Conservation (phyloP, 2,113 vertebrate genomes). For the Planiliza haematocheilus region DNA sequence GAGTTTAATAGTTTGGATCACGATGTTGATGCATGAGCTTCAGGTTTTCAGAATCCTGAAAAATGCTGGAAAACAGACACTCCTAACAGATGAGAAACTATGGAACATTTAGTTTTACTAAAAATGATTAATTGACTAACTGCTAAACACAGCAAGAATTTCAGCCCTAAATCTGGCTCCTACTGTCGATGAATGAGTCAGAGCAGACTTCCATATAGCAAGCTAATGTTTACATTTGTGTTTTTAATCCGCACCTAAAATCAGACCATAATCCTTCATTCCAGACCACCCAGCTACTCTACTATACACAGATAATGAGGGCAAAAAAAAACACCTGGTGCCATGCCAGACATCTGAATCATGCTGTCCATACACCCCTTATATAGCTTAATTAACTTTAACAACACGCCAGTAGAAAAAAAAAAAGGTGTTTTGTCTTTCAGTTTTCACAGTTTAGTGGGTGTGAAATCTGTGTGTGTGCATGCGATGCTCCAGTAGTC, state of each 20-base stretch:
- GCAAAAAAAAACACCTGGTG: not conserved
- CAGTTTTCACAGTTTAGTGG: conserved; percentile 12
- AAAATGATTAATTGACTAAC: not conserved
- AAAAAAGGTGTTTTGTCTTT: conserved; percentile 17
- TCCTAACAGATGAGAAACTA: not conserved
- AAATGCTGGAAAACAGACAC: not conserved
- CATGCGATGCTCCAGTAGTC: not conserved
- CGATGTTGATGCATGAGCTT: too few relatives aligned
- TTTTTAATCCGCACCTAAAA: not conserved
- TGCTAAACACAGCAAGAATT: too few relatives aligned
- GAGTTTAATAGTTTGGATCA: too few relatives aligned
- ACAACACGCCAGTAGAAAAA: not conserved
- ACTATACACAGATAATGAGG: not conserved
- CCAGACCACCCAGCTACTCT: not conserved
- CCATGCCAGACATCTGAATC: not conserved
- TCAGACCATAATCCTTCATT: not conserved
- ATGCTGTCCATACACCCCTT: not conserved
- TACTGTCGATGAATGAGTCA: too few relatives aligned
- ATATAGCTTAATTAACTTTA: conserved; percentile 22
- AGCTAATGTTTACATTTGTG: not conserved
- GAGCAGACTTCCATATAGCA: not conserved
- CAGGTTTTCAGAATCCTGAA: too few relatives aligned
- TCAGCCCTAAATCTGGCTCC: too few relatives aligned
- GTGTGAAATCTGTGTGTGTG: conserved; percentile 13
- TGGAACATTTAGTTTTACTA: not conserved